Evolutionary conservation across 2,888 invertebrate species (phyloP), one percentile per base, ranked within the genome.

Genomic region (Patella ulyssiponensis): DNA sequence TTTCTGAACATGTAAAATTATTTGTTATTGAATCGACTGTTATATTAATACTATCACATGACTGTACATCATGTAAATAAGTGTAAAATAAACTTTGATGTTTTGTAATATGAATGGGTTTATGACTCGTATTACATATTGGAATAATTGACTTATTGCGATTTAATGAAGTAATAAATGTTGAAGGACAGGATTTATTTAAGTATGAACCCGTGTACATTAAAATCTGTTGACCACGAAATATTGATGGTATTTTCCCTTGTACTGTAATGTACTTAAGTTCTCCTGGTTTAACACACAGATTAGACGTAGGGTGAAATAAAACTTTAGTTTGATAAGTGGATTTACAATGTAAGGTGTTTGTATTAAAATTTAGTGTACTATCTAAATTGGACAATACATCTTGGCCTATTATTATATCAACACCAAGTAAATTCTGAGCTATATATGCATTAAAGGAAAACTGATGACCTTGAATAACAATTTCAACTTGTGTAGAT

Each of bases 91-190:
- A n/a, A n/a, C n/a, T n/a, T n/a, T n/a, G n/a, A n/a, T n/a, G n/a
- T n/a, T n/a, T n/a, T n/a, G n/a, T n/a, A n/a, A n/a, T n/a, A n/a
- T n/a, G n/a, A n/a, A n/a, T n/a, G n/a, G n/a, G n/a, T n/a, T n/a
- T n/a, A n/a, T n/a, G n/a, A n/a, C n/a, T n/a, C n/a, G n/a, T n/a
- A n/a, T n/a, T n/a, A n/a, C n/a, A n/a, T n/a, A n/a, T 64, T 14
- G 64, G 64, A n/a, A 64, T 64, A n/a, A 64, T 23, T 64, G 64
- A 20, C 20, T 64, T 64, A n/a, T 64, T 64, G 12, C 64, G 64
- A n/a, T 64, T 23, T 64, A 64, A 64, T 20, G 20, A 23, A 2
- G 64, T 20, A 20, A 64, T 20, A 20, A 64, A 23, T 14, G 23
- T 11, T 20, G 64, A 23, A 20, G 64, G 64, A 23, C n/a, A 64